Base-by-base conservation (phyloP, 1,140 invertebrate genomes). In the Parapsyche elsis region DNA sequence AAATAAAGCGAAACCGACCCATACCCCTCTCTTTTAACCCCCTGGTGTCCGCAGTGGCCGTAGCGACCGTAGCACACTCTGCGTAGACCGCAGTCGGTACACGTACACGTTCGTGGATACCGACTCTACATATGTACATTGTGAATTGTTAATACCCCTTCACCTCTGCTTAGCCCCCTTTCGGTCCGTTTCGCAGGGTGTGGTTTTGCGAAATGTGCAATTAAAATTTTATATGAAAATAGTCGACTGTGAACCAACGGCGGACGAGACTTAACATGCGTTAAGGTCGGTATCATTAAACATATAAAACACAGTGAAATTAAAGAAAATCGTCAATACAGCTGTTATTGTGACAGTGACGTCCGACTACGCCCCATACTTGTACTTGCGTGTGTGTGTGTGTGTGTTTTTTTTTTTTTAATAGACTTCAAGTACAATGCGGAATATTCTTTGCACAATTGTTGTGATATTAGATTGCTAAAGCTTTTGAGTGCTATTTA, bases 301-400 rank as follows among this genome's bases (percentile, higher is more conserved):
- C 1, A 7, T 38, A 38, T 4, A 38, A 4, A 38, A 38, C 7
- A 38, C 30, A 38, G 30, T 38, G 30, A 38, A 38, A 38, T 38
- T 7, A 16, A 12, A 53, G 4, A 53, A n/a, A 53, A 53, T 26
- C 64, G 64, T 67, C 64, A 14, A 67, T 67, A 67, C 64, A 67
- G 64, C 64, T 67, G 64, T 67, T 67, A 67, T 67, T 67, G 64
- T 67, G 64, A 67, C 64, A 67, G 64, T 23, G 64, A 16, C 49
- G 49, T 53, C 49, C 12, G 49, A 67, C 19, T 67, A 67, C 64
- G 64, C 64, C 64, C 64, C 10, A 12, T 14, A 53, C 30, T 61
- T 21, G 24, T 26, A 26, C 14, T 21, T 23, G 64, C 64, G 64
- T 26, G 21, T 53, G 16, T 16, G 49, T 53, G 16, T 53, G 12